Conservation (phyloP, 30 jellyfish, hydroid and myxozoan species). For the Aurelia aurita region DNA sequence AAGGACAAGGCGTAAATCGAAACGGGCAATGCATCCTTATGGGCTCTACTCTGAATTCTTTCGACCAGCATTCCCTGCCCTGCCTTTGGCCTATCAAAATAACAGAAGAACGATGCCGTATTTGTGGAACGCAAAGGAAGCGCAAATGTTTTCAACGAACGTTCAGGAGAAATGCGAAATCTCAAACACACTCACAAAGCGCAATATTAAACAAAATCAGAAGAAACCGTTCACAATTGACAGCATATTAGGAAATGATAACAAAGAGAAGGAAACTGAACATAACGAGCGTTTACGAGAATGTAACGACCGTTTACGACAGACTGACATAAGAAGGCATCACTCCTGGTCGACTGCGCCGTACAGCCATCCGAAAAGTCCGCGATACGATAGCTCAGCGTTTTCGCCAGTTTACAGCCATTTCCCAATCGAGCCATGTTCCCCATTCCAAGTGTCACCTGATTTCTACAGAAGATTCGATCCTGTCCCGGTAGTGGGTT, state of each 20-base stretch:
- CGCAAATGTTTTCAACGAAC: too few relatives aligned
- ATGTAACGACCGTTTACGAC: not conserved
- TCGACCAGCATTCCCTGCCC: constrained; percentile 16
- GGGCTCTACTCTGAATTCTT: constrained; percentile 60
- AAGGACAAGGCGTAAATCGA: constrained; percentile 76
- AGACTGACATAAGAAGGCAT: constrained; percentile 17
- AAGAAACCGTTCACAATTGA: constrained; percentile 68
- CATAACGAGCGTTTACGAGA: too few relatives aligned
- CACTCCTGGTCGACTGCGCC: constrained; percentile 36
- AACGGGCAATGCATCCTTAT: constrained; percentile 31
- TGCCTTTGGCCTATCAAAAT: constrained; percentile 6
- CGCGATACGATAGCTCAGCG: constrained; percentile 38
- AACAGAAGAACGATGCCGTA: not conserved
- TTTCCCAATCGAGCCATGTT: constrained; percentile 3
- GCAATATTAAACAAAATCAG: constrained; percentile 13
- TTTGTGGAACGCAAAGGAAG: not conserved
- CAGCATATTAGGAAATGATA: constrained; percentile 67
- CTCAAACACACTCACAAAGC: not conserved
- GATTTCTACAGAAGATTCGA: constrained; percentile 19
- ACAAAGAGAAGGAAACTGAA: not conserved
- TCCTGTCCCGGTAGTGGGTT: not conserved
- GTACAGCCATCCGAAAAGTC: constrained; percentile 19
- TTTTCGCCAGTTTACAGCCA: constrained; percentile 44
- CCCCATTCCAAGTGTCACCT: constrained; percentile 1
- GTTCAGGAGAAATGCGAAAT: too few relatives aligned